Evolutionary conservation across 2,888 invertebrate species (phyloP).

Genomic region (Eurytoma californica): DNA sequence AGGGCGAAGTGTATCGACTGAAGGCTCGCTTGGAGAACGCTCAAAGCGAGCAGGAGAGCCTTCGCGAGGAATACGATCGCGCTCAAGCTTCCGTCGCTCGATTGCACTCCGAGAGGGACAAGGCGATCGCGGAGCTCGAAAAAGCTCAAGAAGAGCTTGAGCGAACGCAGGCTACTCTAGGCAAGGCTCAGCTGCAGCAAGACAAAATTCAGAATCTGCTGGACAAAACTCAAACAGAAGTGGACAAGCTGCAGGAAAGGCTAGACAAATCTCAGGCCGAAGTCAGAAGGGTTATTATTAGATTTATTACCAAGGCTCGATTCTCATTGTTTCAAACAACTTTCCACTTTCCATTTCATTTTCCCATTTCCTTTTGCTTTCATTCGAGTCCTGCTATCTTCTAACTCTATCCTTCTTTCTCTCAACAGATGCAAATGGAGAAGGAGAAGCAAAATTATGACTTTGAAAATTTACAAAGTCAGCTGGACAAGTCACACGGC

Average conservation of each 20-base stretch:
- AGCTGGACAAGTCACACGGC: constrained; percentile 92
- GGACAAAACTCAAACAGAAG: constrained; percentile 93
- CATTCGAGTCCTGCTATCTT: no score
- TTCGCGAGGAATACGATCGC: constrained; percentile 93
- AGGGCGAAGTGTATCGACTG: constrained; percentile 94
- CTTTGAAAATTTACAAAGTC: constrained; percentile 92
- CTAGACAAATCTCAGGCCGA: constrained; percentile 89
- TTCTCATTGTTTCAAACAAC: no score
- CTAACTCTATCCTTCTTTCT: background rate
- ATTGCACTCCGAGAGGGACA: constrained; percentile 91
- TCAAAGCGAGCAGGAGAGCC: constrained; percentile 94
- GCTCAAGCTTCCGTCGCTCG: constrained; percentile 89
- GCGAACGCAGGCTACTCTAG: constrained; percentile 90
- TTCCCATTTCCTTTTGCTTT: no score
- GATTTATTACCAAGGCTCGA: no score
- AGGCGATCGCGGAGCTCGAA: constrained; percentile 89
- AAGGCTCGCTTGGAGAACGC: constrained; percentile 96
- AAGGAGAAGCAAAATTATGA: constrained; percentile 94
- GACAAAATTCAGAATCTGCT: constrained; percentile 92
- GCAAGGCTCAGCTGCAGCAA: constrained; percentile 93
- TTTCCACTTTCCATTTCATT: no score
- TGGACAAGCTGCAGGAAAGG: constrained; percentile 92
- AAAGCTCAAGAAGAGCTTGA: constrained; percentile 92
- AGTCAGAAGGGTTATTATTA: constrained; percentile 82
- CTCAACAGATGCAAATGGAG: constrained; percentile 86